Percentiles rank a stretch among this genome's conserved stretches.
These are phyloP conservation scores for Blera fallax DNA, from an alignment of 2,888 invertebrate genomes.

Conservation along the genomic window DNA sequence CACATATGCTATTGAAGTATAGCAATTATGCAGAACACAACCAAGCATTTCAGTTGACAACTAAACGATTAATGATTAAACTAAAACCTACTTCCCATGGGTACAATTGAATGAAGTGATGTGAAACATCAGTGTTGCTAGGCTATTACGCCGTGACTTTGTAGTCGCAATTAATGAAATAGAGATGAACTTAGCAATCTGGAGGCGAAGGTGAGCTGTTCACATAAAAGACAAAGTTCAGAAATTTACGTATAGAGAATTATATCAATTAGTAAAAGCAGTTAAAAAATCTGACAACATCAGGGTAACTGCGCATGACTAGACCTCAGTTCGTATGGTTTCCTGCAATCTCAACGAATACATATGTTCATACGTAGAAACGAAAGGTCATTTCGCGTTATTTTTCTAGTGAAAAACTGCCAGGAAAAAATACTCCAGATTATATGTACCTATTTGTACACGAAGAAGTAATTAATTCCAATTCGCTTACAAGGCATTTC, in stretches of 20 bases:
- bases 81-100: neutral
- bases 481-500: too few species aligned
- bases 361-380: too few species aligned
- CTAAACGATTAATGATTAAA: constrained; percentile 7
- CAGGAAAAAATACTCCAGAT: too few species aligned
- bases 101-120: neutral
- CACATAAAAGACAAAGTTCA: neutral
- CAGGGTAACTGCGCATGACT: too few species aligned
- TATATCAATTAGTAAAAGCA: neutral
- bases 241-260: neutral
- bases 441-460: too few species aligned
- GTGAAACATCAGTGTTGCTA: neutral
- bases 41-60: too few species aligned
- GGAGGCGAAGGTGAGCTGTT: constrained; percentile 7
- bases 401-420: too few species aligned
- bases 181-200: neutral
- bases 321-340: neutral
- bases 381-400: too few species aligned
- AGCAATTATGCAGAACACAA: neutral
- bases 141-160: neutral
- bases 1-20: neutral
- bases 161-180: neutral
- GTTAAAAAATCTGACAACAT: neutral
- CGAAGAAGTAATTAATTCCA: too few species aligned
- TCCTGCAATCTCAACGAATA: too few species aligned